Evolutionary conservation across 1,140 invertebrate genomes (phyloP), one percentile per base, ranked within the genome.

Genomic region (Bombus superbus): DNA sequence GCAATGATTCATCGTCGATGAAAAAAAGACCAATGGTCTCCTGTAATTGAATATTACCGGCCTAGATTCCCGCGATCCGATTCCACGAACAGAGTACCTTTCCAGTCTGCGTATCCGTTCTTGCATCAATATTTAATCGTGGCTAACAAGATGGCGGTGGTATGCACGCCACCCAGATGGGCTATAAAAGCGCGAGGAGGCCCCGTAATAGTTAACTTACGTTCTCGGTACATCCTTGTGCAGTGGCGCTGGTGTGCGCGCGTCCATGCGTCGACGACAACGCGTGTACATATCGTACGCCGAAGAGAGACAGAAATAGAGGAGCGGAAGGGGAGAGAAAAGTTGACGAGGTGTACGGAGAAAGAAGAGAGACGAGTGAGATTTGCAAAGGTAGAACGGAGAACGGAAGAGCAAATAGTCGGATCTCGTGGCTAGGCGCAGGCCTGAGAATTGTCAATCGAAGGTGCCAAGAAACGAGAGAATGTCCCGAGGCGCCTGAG

Each of bases 381-480:
- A n/a, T 38, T 68, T 22, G 0, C 22, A 2, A 38, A 11, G 35
- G 35, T 22, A 4, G 35, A 38, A 38, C 3, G 18, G 3, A 44
- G 42, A 72, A 72, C 83, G 89, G 74, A 68, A 88, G 88, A 86
- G 44, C 84, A 91, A 91, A 91, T 86, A 89, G 79, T 85, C 79
- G 69, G 75, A 64, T 13, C 73, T 35, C 35, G 64, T 76, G 75
- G 53, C 77, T n/a, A 73, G 80, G 38, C 32, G 79, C 75, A 74
- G 88, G 90, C 90, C 90, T 94, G 94, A 94, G 94, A 95, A 94
- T 93, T 95, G 94, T 95, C 94, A 95, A 95, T 95, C 93, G 92
- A 92, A 92, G 92, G 91, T 94, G 94, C 88, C 91, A 94, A 94
- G 92, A 89, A 93, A 90, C 89, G 88, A 94, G 87, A 91, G 89